Conservation (phyloP, 2,888 invertebrate species). For the Thymelicus sylvestris region DNA sequence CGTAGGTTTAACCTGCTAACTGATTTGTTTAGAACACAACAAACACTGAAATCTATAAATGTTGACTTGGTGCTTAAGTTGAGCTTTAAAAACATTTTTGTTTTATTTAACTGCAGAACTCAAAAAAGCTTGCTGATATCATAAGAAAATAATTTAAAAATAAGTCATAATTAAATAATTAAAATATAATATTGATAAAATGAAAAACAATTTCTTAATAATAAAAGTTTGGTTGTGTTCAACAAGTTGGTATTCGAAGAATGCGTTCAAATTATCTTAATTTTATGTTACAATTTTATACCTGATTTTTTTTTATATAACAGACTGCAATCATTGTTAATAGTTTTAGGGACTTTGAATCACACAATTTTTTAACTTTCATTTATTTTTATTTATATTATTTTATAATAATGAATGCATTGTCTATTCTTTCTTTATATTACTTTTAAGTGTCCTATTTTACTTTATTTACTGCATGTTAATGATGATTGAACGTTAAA, state of each 20-base stretch:
- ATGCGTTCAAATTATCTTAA: slow-evolving; percentile 13
- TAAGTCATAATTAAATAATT: too few species aligned
- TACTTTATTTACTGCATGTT: slow-evolving; percentile 19
- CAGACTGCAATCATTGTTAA: slow-evolving; percentile 28
- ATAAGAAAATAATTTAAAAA: too few species aligned
- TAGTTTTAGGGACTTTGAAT: slow-evolving; percentile 13
- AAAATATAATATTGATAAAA: background rate
- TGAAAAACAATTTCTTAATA: background rate
- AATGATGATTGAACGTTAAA: slow-evolving; percentile 12
- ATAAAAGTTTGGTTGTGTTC: background rate
- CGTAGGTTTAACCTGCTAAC: too few species aligned
- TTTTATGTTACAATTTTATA: slow-evolving; percentile 24
- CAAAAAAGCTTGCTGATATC: too few species aligned
- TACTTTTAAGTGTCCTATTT: slow-evolving; percentile 8
- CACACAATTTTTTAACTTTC: slow-evolving; percentile 16
- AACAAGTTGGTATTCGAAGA: slow-evolving; percentile 3
- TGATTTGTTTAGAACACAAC: too few species aligned
- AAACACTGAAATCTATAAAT: too few species aligned
- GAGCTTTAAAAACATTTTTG: too few species aligned
- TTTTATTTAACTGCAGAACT: too few species aligned
- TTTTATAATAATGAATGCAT: background rate
- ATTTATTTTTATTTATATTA: slow-evolving; percentile 11
- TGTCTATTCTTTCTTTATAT: slow-evolving; percentile 5
- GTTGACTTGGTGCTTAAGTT: too few species aligned
- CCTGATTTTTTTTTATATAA: slow-evolving; percentile 13